Percentiles rank a stretch among this genome's conserved stretches.
phyloP scores from a whole-genome alignment of 30 jellyfish, hydroid and myxozoan genomes.

The Aurelia coerulea region DNA sequence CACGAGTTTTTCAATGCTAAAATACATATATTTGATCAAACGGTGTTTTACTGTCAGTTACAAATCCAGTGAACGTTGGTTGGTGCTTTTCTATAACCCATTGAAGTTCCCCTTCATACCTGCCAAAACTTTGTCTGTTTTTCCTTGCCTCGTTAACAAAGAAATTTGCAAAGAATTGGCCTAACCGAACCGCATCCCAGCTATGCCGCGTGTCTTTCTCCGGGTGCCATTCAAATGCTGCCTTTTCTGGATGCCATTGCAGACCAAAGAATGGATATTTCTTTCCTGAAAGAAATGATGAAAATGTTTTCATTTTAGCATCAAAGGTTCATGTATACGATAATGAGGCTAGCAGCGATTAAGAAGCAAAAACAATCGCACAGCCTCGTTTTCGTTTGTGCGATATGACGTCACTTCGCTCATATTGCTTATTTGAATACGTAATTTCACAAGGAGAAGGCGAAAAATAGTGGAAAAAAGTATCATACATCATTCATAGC shows the following conservation, averaged over 20 bases:
- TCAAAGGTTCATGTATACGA: too few relatives aligned
- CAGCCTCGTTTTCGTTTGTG: too few relatives aligned
- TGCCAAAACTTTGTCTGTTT: constrained; percentile 49
- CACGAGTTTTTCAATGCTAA: background rate
- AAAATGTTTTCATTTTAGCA: background rate
- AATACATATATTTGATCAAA: constrained; percentile 73
- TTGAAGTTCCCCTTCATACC: constrained; percentile 44
- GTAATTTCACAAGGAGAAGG: too few relatives aligned
- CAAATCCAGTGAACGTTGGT: constrained; percentile 60
- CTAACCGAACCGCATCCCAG: constrained; percentile 68
- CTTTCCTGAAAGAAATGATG: constrained; percentile 16
- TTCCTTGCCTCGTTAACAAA: constrained; percentile 70
- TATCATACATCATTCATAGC: too few relatives aligned
- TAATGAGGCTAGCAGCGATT: too few relatives aligned
- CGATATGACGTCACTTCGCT: too few relatives aligned
- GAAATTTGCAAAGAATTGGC: constrained; percentile 79
- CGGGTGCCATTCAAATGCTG: constrained; percentile 83
- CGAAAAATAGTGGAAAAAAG: too few relatives aligned
- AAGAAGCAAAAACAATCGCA: too few relatives aligned
- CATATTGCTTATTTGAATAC: too few relatives aligned
- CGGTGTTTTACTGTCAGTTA: constrained; percentile 67
- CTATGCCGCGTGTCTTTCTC: constrained; percentile 52
- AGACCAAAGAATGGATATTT: constrained; percentile 74
- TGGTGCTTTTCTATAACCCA: constrained; percentile 59
- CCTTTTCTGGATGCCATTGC: constrained; percentile 88